Conservation (phyloP, 1,140 invertebrate species). For the Scaptomyza pallida region DNA sequence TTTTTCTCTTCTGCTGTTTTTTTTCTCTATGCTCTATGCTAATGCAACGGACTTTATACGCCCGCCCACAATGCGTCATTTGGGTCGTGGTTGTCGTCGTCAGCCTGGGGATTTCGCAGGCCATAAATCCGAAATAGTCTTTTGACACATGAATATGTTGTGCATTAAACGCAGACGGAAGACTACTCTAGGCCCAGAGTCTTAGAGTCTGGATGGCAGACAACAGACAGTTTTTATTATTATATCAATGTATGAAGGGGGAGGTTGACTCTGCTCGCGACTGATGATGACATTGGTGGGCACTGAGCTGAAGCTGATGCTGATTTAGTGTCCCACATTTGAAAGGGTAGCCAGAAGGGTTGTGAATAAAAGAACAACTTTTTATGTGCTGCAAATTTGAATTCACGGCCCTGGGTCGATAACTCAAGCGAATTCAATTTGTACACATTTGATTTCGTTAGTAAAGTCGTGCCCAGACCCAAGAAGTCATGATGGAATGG, state of each 20-base stretch:
- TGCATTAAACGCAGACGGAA: conserved; percentile 69
- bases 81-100: background rate
- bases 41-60: conserved; percentile 21
- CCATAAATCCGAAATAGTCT: conserved; percentile 83
- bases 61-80: conserved; percentile 69
- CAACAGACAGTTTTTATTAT: conserved; percentile 52
- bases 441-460: background rate
- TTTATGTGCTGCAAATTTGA: conserved; percentile 51
- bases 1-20: conserved; percentile 50
- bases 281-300: conserved; percentile 77
- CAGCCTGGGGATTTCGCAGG: conserved; percentile 62
- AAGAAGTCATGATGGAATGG: conserved; percentile 35
- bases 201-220: conserved; percentile 20
- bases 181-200: conserved; percentile 29
- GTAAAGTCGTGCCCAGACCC: conserved; percentile 5
- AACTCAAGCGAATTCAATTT: conserved; percentile 72
- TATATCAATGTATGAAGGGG: conserved; percentile 55
- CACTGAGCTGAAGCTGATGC: conserved; percentile 65
- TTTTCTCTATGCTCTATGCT: conserved; percentile 3
- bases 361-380: conserved; percentile 24
- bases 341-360: conserved; percentile 31
- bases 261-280: conserved; percentile 30
- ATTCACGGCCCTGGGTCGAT: conserved; percentile 29
- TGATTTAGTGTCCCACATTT: conserved; percentile 50
- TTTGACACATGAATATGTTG: conserved; percentile 83